Conservation (phyloP, 2,888 invertebrate genomes). For the Lycaena phlaeas region DNA sequence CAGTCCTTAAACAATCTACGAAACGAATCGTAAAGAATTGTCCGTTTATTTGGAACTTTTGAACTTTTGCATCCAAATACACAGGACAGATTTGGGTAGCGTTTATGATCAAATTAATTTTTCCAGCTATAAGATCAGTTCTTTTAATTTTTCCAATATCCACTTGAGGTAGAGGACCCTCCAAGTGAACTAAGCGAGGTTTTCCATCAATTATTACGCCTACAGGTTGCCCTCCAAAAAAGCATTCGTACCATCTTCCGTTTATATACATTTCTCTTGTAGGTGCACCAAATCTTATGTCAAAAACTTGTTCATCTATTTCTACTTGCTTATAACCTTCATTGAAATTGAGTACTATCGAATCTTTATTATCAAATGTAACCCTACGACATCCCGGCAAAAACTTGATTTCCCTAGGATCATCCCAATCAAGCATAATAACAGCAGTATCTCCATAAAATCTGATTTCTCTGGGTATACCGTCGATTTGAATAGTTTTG, state of each 20-base stretch:
- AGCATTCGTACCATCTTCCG: slow-evolving; percentile 90
- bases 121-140: slow-evolving; percentile 87
- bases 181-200: slow-evolving; percentile 84
- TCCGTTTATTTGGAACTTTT: slow-evolving; percentile 82
- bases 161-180: slow-evolving; percentile 94
- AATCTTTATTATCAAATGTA: slow-evolving; percentile 83
- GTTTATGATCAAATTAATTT: slow-evolving; percentile 87
- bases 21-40: slow-evolving; percentile 84
- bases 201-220: slow-evolving; percentile 85
- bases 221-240: slow-evolving; percentile 91
- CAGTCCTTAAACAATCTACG: slow-evolving; percentile 82
- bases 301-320: slow-evolving; percentile 81
- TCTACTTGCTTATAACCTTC: slow-evolving; percentile 81
- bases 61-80: slow-evolving; percentile 87
- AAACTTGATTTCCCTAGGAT: slow-evolving; percentile 89
- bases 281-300: slow-evolving; percentile 91
- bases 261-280: slow-evolving; percentile 93
- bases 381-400: slow-evolving; percentile 84
- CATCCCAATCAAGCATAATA: slow-evolving; percentile 88
- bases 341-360: slow-evolving; percentile 76
- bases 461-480: slow-evolving; percentile 83
- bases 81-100: slow-evolving; percentile 85
- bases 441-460: slow-evolving; percentile 90
- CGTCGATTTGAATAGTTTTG: slow-evolving; percentile 87
- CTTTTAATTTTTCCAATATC: slow-evolving; percentile 86